phyloP scores from a whole-genome alignment of 2,888 invertebrate species.

The Endomychus coccineus region DNA sequence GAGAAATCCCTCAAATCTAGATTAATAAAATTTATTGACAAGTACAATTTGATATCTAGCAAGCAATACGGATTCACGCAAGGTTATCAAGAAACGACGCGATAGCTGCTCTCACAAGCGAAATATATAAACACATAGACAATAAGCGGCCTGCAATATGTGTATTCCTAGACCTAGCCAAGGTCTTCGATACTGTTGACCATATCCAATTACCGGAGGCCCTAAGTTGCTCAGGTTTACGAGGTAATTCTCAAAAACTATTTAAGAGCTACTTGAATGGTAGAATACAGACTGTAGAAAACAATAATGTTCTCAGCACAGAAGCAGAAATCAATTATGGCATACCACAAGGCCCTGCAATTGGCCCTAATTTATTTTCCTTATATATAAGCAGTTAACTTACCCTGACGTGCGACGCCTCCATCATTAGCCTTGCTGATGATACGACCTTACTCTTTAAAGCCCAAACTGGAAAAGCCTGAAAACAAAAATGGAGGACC shows the following conservation, averaged over 20 bases:
- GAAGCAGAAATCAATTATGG: constrained; percentile 3
- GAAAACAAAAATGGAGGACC: neutral
- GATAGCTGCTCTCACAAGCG: constrained; percentile 4
- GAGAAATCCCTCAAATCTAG: too few relatives aligned
- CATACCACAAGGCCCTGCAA: constrained; percentile 4
- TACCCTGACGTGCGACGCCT: constrained; percentile 3
- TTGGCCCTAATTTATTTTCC: constrained; percentile 1
- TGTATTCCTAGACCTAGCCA: constrained; percentile 1
- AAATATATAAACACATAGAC: constrained; percentile 2
- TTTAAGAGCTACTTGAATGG: constrained; percentile 4
- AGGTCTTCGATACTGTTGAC: constrained; percentile 1
- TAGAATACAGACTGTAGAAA: neutral
- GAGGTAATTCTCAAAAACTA: constrained; percentile 1
- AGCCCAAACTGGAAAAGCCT: neutral
- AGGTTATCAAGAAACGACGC: constrained; percentile 2
- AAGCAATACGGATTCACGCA: constrained; percentile 4
- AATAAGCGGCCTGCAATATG: constrained; percentile 5
- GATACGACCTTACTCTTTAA: neutral
- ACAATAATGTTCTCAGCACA: neutral
- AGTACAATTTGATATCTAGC: constrained; percentile 1
- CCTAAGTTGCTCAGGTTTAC: neutral
- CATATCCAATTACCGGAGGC: constrained; percentile 1
- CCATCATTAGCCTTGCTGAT: constrained; percentile 5
- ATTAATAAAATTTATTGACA: constrained; percentile 1
- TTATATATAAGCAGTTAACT: constrained; percentile 2